phyloP scores from a whole-genome alignment of 2,113 vertebrate genomes.

The Siniperca knerii region DNA sequence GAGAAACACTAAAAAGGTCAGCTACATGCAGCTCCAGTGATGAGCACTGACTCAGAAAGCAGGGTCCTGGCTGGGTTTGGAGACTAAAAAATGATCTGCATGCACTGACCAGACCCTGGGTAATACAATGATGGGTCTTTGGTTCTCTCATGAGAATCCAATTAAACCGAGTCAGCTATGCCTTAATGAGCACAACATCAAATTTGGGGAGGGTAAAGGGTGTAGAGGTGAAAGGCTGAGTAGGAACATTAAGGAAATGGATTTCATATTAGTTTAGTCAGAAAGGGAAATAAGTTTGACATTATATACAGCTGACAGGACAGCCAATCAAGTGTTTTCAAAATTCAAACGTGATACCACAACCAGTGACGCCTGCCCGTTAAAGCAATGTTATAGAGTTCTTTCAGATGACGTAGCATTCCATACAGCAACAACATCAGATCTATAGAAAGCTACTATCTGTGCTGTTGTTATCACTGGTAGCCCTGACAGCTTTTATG shows the following conservation, averaged over 20 bases:
- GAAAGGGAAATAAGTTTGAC: constrained; percentile 1
- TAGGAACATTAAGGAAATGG: constrained; percentile 27
- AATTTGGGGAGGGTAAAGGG: constrained; percentile 12
- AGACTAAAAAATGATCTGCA: constrained; percentile 24
- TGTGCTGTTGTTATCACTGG: not conserved
- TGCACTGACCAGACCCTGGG: constrained; percentile 8
- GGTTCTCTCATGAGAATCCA: constrained; percentile 40
- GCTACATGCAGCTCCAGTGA: constrained; percentile 1
- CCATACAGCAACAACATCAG: not conserved
- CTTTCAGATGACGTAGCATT: not conserved
- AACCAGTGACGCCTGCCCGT: not conserved
- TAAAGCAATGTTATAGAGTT: not conserved
- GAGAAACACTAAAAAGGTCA: constrained; percentile 7
- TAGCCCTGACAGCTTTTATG: not conserved
- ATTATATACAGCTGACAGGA: not conserved
- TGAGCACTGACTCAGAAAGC: not conserved
- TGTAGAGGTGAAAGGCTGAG: constrained; percentile 29
- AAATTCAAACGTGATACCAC: not conserved
- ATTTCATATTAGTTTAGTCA: constrained; percentile 20
- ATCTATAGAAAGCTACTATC: not conserved
- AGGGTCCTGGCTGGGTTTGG: constrained; percentile 30
- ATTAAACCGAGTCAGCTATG: constrained; percentile 10
- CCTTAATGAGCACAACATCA: constrained; percentile 57
- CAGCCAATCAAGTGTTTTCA: not conserved
- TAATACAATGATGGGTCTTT: constrained; percentile 58